A percentile compares a stretch with the other conserved stretches of the same genome.
Evolutionary conservation across 2,888 invertebrate species (phyloP).

Genomic region (Alloscopus bannaensis): DNA sequence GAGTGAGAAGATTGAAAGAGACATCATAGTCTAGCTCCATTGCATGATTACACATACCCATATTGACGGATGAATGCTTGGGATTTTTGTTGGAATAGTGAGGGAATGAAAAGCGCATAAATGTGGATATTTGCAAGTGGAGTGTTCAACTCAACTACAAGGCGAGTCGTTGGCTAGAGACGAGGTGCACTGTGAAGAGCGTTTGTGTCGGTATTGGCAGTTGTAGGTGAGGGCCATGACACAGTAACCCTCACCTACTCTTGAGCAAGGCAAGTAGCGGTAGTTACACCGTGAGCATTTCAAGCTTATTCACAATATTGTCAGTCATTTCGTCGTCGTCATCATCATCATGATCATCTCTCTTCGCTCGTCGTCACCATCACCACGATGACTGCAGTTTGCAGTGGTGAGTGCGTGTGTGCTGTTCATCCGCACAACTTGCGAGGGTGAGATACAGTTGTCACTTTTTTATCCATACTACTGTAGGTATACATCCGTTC

Average conservation of each 20-base stretch:
- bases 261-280: slow-evolving; percentile 22
- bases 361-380: background rate
- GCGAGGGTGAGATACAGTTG: slow-evolving; percentile 8
- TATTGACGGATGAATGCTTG: too few species aligned
- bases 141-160: too few species aligned
- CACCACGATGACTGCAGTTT: background rate
- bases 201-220: slow-evolving; percentile 52
- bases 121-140: too few species aligned
- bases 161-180: background rate
- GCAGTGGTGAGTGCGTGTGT: background rate
- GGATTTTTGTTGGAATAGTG: too few species aligned
- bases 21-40: too few species aligned
- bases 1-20: slow-evolving; percentile 13
- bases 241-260: slow-evolving; percentile 73
- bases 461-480: slow-evolving; percentile 18
- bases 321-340: slow-evolving; percentile 24
- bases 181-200: background rate
- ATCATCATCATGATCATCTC: background rate
- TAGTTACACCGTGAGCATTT: slow-evolving; percentile 6
- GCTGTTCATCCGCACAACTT: too few species aligned
- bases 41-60: too few species aligned
- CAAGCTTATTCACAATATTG: background rate
- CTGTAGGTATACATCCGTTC: too few species aligned
- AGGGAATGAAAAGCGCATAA: too few species aligned
- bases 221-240: slow-evolving; percentile 72